Conservation (phyloP, 2,797 vertebrate species). For the Dicrostonyx torquatus region DNA sequence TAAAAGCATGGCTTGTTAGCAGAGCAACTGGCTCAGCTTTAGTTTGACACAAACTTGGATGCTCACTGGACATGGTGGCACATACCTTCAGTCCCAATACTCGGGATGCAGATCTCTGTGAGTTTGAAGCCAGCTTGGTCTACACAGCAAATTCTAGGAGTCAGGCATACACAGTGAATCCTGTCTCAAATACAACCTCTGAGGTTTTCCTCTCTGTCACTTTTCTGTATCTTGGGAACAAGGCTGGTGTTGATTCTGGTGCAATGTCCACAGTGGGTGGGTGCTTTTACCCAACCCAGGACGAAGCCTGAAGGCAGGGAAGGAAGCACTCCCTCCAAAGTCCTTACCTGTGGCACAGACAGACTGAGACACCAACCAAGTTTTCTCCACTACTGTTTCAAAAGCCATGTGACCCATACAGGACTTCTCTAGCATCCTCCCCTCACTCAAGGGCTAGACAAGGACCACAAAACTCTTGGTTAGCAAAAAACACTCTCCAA, state of each 20-base stretch:
- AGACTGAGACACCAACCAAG: not conserved
- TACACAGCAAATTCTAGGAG: not conserved
- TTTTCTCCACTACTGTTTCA: not conserved
- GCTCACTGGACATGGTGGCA: not conserved
- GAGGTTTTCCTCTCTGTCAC: rapidly evolving
- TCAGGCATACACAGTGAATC: too few species aligned
- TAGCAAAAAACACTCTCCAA: not conserved
- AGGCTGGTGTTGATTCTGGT: rapidly evolving
- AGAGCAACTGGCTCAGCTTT: not conserved
- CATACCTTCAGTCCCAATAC: not conserved
- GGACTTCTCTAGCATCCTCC: rapidly evolving
- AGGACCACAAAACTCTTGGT: not conserved
- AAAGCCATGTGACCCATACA: rapidly evolving
- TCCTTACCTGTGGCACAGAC: not conserved
- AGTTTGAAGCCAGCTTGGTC: too few species aligned
- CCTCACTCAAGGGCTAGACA: not conserved
- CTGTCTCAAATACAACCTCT: not conserved
- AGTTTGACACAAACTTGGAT: too few species aligned
- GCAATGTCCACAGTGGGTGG: not conserved
- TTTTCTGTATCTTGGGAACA: not conserved
- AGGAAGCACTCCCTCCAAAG: not conserved
- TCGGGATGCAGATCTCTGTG: not conserved
- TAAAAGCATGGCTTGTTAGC: not conserved
- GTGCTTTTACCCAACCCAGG: not conserved
- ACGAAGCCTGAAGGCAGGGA: not conserved